Evolutionary conservation across 1,140 invertebrate genomes (phyloP), one percentile per base, ranked within the genome.

Genomic region (Sycophila sp.): DNA sequence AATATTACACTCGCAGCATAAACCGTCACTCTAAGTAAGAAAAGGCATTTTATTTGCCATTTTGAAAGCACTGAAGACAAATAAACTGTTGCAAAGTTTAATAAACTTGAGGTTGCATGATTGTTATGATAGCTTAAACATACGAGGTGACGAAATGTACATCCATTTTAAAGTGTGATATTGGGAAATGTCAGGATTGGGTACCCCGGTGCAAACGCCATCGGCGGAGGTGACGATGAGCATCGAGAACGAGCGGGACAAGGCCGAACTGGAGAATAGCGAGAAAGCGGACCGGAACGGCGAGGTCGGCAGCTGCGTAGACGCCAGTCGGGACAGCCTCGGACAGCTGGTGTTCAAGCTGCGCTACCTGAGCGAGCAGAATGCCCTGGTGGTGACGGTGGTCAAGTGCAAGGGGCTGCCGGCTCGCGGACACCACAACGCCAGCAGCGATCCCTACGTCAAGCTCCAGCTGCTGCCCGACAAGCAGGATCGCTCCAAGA

Each of bases 401-500:
- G 91, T 96, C 5, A 93, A 93, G 58, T 97, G 95, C 84, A 90
- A 91, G 32, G 92, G 93, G 32, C 79, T 98, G 42, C 94, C 94
- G 0, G 92, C 92, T 4, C 93, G 94, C 13, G 83, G 82, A 79
- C 93, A 94, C 76, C 89, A 91, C 0, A 70, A 45, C 13, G 85
- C 85, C 4, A 90, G 87, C 58, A 92, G 91, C 49, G 96, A 98
- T 88, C 96, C 96, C 2, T 98, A 98, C 81, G 96, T 98, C 1
- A 98, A 98, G 82, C 89, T 98, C 5, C 96, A 98, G 81, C 87
- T 98, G 17, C 86, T 98, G 49, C 96, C 96, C 0, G 96, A 98
- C 69, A 98, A 98, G 83, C 94, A 97, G 78, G 96, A 98, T 77
- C 95, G 96, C 80, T 95, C 96, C 7, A 98, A 98, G 85, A 98